Base-by-base conservation (phyloP, 2,888 invertebrate genomes). In the Mimas tiliae region DNA sequence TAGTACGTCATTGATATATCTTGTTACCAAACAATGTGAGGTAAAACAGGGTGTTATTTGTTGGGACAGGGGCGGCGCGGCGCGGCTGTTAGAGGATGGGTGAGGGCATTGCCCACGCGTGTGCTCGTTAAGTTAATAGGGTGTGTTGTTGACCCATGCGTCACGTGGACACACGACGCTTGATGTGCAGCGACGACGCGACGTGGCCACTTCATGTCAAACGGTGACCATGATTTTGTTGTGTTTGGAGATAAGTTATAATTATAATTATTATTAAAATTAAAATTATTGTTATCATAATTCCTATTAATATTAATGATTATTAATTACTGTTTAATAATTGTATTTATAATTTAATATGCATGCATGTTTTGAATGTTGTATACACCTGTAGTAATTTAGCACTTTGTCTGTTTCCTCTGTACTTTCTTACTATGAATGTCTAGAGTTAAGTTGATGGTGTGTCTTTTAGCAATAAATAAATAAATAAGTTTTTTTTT, bases 111-210 rank as follows among this genome's bases (percentile, higher is more conserved):
- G 53, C 51, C 21, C 64, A 38, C 42, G 51, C 38, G 53, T n/a
- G 58, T 19, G 58, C 63, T 70, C 67, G 63, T 64, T 68, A 64
- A 65, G 64, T 67, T 65, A 69, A 68, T 63, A 64, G 69, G 65
- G 67, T 62, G 66, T 66, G 70, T 53, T 65, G 71, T 69, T 63
- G 71, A 67, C 69, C 68, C 53, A 67, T 67, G 71, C 67, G 71
- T 66, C 69, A 65, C 62, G 51, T 11, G 50, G 51, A 58, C 65
- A 66, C 52, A 52, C 62, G 27, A 33, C 52, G 33, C 62, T 63
- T 33, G 27, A 27, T 27, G 27, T 27, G 27, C 27, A 3, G 19
- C 58, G 58, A n/a, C 42, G 19, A 55, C 62, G 52, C 65, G 48
- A 47, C 33, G n/a, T 53, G 27, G 14, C 52, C 21, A 9, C 14